Conservation (phyloP, 2,888 invertebrate species). For the Candidula unifasciata region DNA sequence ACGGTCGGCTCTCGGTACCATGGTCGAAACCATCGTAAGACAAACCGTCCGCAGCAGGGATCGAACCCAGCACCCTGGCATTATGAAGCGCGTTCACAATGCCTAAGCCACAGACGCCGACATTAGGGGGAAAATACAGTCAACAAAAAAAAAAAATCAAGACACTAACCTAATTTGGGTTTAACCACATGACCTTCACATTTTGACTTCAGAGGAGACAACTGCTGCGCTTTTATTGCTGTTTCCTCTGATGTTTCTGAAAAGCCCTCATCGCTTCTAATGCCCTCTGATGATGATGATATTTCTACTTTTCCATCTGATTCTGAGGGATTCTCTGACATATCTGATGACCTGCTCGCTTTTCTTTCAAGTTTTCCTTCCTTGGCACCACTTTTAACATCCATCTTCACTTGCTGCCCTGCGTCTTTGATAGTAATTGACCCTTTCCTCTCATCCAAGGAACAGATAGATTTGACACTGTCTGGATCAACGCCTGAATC, state of each 20-base stretch:
- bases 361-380: constrained; percentile 17
- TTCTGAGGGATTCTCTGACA: constrained; percentile 44
- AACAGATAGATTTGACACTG: constrained; percentile 23
- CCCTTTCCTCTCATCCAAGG: constrained; percentile 32
- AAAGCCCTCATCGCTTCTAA: constrained; percentile 57
- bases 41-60: too few species aligned
- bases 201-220: constrained; percentile 17
- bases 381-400: constrained; percentile 6
- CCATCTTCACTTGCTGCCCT: background rate
- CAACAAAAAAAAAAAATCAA: background rate
- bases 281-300: constrained; percentile 45
- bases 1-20: too few species aligned
- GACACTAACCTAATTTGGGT: background rate
- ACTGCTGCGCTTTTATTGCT: constrained; percentile 44
- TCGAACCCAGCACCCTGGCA: too few species aligned
- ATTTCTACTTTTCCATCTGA: constrained; percentile 40
- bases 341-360: constrained; percentile 30
- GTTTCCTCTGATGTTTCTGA: constrained; percentile 54
- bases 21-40: too few species aligned
- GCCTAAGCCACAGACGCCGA: too few species aligned
- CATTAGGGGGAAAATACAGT: background rate
- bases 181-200: background rate
- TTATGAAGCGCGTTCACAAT: too few species aligned
- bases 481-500: constrained; percentile 45
- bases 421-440: background rate